These are phyloP conservation scores for Cataglyphis cursor DNA, from an alignment of 2,888 invertebrate species.

Conservation along the genomic window DNA sequence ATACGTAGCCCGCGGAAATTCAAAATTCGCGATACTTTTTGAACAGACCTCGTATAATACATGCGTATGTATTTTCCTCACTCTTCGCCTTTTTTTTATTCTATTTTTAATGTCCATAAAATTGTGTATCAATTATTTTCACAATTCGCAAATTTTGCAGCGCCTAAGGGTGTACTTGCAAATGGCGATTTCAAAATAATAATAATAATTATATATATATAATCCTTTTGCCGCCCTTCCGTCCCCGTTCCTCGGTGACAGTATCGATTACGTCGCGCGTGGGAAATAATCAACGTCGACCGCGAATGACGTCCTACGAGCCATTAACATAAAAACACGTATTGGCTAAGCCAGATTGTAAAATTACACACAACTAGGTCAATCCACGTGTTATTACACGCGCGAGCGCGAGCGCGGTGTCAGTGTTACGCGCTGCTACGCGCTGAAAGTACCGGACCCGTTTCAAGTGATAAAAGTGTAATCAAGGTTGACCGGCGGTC, in stretches of 20 bases:
- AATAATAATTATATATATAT: constrained; percentile 5
- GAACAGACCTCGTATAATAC: too few species aligned
- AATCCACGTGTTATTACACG: constrained; percentile 50
- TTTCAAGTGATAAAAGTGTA: constrained; percentile 53
- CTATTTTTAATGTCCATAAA: constrained; percentile 20
- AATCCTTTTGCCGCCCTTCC: neutral
- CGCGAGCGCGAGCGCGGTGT: constrained; percentile 30
- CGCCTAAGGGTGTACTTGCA: constrained; percentile 15
- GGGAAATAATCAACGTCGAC: constrained; percentile 41
- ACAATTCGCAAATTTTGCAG: neutral
- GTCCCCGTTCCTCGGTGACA: neutral
- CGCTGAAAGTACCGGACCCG: constrained; percentile 52
- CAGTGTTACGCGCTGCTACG: constrained; percentile 44
- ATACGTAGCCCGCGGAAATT: too few species aligned
- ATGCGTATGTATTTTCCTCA: neutral
- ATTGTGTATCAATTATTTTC: neutral
- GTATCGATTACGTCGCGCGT: constrained; percentile 51
- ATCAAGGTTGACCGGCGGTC: constrained; percentile 54
- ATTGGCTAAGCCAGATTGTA: constrained; percentile 42
- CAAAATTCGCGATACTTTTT: too few species aligned
- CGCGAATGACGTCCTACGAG: constrained; percentile 42
- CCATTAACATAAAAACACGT: constrained; percentile 39
- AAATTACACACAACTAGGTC: constrained; percentile 50
- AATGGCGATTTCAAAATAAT: constrained; percentile 47
- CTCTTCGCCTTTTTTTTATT: constrained; percentile 5